Base-by-base conservation (phyloP, 2,797 vertebrate species). In the Sebastes matsubarae region DNA sequence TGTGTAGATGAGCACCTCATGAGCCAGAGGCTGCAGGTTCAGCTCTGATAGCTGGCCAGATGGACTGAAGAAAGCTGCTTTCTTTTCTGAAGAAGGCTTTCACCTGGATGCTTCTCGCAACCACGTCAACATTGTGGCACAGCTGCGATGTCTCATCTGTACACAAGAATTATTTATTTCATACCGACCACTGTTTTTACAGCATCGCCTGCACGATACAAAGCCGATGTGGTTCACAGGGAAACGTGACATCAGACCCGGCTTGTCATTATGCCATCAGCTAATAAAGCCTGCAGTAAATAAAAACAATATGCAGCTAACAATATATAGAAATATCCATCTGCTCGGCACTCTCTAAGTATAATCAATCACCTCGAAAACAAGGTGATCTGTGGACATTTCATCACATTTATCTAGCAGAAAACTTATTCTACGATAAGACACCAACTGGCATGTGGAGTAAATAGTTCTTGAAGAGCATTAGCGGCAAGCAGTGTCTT, bases 401-500 rank as follows among this genome's bases (percentile, higher is more conserved):
- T 76, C 77, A 79, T 72, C 61, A 38, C 73, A 76, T 89, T 86
- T 73, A 81, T 90, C 74, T 30, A 7, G 69, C 16, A 2, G 58
- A 82, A 63, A 89, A 90, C 81, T 83, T 85, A 66, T 79, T 75
- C 52, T 29, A 46, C 27, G 87, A 92, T 89, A 85, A 89, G 83
- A 80, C 88, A 77, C 86, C 76, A 74, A 89, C 87, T 86, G 87
- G 89, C 84, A 84, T 32, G 80, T 59, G 87, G 82, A 85, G 89
- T 91, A 90, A 93, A 92, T 89, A 87, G 88, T 93, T 92, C 90
- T 88, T 87, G 87, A 92, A 87, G 88, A 96, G 94, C 95, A 96
- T 96, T 96, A 92, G 87, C 22, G 14, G 92, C 94, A 95, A 94
- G 95, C 95, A 91, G 95, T 93, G 95, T 95, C 95, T 93, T 94